Conservation (phyloP, 2,113 vertebrate genomes). For the Platichthys flesus region DNA sequence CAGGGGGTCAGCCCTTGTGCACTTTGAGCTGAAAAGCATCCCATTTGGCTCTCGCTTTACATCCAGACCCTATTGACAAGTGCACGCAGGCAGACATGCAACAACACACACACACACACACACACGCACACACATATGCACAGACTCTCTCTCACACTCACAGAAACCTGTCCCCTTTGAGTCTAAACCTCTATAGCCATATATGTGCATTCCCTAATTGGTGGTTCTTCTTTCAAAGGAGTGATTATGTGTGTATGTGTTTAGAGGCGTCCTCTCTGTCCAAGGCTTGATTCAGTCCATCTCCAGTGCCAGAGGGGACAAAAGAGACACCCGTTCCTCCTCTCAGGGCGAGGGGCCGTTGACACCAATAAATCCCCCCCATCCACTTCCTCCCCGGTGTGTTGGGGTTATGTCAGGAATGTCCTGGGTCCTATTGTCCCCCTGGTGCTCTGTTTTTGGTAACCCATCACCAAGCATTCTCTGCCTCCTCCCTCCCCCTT, state of each 20-base stretch:
- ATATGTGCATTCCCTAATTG: conserved; percentile 80
- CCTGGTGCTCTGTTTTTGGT: conserved; percentile 80
- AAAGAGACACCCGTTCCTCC: conserved; percentile 78
- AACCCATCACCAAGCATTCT: conserved; percentile 81
- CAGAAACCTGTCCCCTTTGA: conserved; percentile 52
- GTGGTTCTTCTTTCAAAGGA: conserved; percentile 76
- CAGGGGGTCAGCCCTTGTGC: conserved; percentile 71
- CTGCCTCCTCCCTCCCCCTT: conserved; percentile 70
- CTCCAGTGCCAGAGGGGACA: conserved; percentile 77
- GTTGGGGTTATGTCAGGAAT: conserved; percentile 84
- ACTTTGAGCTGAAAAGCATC: conserved; percentile 74
- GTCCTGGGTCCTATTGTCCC: conserved; percentile 80
- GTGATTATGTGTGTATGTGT: conserved; percentile 76
- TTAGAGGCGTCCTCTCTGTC: conserved; percentile 71
- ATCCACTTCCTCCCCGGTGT: conserved; percentile 81
- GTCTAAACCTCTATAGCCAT: conserved; percentile 57
- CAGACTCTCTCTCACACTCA: conserved; percentile 34
- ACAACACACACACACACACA: conserved; percentile 31
- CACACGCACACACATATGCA: conserved; percentile 19
- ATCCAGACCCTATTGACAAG: conserved; percentile 67
- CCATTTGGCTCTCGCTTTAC: conserved; percentile 69
- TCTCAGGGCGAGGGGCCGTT: conserved; percentile 73
- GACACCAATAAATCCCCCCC: conserved; percentile 82
- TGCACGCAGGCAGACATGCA: conserved; percentile 51
- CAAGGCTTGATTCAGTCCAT: conserved; percentile 77